phyloP scores from a whole-genome alignment of 2,888 invertebrate genomes.

The Anarsia innoxiella region DNA sequence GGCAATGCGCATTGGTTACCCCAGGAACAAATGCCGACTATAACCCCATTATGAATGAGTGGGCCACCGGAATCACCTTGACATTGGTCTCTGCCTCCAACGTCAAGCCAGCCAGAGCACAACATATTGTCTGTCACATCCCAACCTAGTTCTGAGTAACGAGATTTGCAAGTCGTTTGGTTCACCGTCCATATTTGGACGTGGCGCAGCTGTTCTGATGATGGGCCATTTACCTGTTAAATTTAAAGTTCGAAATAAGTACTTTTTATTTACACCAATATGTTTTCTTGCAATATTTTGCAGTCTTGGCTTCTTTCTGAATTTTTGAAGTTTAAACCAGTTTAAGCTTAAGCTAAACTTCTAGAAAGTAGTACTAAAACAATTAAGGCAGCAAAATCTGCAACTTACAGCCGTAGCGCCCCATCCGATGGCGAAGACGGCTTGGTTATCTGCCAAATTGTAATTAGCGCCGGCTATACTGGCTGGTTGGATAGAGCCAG shows the following conservation, averaged over 20 bases:
- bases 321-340: no score
- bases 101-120: constrained; percentile 38
- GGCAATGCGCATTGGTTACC: constrained; percentile 30
- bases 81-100: constrained; percentile 53
- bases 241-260: not conserved
- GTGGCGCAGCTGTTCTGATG: constrained; percentile 35
- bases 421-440: constrained; percentile 35
- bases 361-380: no score
- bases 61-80: constrained; percentile 48
- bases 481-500: constrained; percentile 19
- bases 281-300: no score
- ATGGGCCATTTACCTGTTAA: constrained; percentile 16
- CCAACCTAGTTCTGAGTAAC: constrained; percentile 26
- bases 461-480: constrained; percentile 28
- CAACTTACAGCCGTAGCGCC: constrained; percentile 28
- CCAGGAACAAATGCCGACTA: constrained; percentile 43
- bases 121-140: constrained; percentile 34
- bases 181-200: constrained; percentile 35
- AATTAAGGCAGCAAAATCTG: no score
- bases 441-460: constrained; percentile 25
- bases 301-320: no score
- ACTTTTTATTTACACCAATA: not conserved
- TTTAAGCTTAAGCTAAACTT: no score
- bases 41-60: constrained; percentile 34
- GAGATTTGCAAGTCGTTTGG: constrained; percentile 26